These are phyloP conservation scores for Xiphophorus maculatus DNA, from an alignment of 2,113 vertebrate genomes.

Conservation along the genomic window DNA sequence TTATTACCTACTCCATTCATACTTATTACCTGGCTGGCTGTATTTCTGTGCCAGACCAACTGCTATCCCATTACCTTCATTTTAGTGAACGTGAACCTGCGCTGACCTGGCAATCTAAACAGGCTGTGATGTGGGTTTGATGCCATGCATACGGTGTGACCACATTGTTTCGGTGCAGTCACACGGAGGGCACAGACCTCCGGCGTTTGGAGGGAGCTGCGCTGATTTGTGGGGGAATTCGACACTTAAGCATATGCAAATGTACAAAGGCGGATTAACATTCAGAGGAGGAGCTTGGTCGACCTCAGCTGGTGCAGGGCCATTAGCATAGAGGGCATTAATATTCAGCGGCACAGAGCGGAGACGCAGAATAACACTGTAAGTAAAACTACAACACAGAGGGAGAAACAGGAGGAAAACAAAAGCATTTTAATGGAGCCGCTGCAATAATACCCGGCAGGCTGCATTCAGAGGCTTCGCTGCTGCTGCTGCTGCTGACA, in stretches of 20 bases:
- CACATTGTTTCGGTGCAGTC: slow-evolving; percentile 69
- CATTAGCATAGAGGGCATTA: slow-evolving; percentile 79
- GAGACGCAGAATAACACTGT: slow-evolving; percentile 68
- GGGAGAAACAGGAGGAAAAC: slow-evolving; percentile 63
- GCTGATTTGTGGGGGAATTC: slow-evolving; percentile 73
- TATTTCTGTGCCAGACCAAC: slow-evolving; percentile 54
- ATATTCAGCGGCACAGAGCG: slow-evolving; percentile 72
- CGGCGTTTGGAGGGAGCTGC: slow-evolving; percentile 38
- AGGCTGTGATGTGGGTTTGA: slow-evolving; percentile 75
- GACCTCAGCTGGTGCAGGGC: slow-evolving; percentile 69
- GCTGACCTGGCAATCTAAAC: slow-evolving; percentile 74
- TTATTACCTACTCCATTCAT: slow-evolving; percentile 70
- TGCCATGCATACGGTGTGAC: slow-evolving; percentile 55
- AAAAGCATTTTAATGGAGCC: slow-evolving; percentile 68
- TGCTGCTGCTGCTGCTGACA: slow-evolving; percentile 27
- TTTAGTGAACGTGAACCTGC: slow-evolving; percentile 66
- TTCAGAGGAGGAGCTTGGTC: slow-evolving; percentile 80
- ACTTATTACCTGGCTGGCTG: slow-evolving; percentile 70
- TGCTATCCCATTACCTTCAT: slow-evolving; percentile 74
- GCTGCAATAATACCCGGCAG: slow-evolving; percentile 53
- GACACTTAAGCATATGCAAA: slow-evolving; percentile 80
- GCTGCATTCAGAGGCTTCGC: slow-evolving; percentile 36
- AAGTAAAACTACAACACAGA: slow-evolving; percentile 68
- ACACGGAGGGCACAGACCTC: slow-evolving; percentile 40
- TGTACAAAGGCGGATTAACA: slow-evolving; percentile 73